These are phyloP conservation scores for Drosophila anomalata DNA, from an alignment of 2,888 invertebrate genomes.

Conservation along the genomic window DNA sequence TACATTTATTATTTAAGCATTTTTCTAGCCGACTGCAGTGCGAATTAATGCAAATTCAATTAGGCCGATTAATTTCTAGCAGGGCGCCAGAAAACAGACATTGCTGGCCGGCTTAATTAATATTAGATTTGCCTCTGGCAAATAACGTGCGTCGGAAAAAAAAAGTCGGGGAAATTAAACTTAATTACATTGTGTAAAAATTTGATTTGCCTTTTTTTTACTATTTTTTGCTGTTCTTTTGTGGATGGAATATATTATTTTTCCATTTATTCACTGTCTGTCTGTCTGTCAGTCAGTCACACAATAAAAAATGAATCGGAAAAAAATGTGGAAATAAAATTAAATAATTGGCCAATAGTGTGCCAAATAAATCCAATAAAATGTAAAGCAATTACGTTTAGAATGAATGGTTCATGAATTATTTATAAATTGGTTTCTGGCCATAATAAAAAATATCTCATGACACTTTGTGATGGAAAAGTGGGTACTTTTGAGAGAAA, in stretches of 20 bases:
- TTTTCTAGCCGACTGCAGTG: conserved; percentile 1
- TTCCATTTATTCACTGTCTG: conserved; percentile 23
- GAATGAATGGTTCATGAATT: background rate
- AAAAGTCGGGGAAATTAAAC: conserved; percentile 7
- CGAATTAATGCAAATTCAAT: conserved; percentile 52
- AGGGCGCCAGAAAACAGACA: background rate
- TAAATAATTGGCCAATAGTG: conserved; percentile 4
- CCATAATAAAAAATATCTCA: background rate
- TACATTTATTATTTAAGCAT: conserved; percentile 15
- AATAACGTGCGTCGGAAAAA: too few relatives aligned
- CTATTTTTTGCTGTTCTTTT: background rate
- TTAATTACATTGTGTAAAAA: conserved; percentile 31
- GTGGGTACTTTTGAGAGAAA: too few relatives aligned
- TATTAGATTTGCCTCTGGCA: conserved; percentile 23
- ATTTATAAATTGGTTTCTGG: background rate
- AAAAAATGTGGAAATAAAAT: conserved; percentile 8
- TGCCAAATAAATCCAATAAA: background rate
- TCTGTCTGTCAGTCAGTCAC: background rate
- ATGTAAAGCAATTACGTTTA: background rate
- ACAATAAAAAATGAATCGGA: background rate
- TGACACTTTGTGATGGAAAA: too few relatives aligned
- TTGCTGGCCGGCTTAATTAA: conserved; percentile 39
- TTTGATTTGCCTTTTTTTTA: conserved; percentile 10
- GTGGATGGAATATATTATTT: conserved; percentile 31
- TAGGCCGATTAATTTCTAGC: conserved; percentile 50